These are phyloP conservation scores for Bombycilla garrulus DNA, from an alignment of 2,113 vertebrate genomes.

Conservation along the genomic window DNA sequence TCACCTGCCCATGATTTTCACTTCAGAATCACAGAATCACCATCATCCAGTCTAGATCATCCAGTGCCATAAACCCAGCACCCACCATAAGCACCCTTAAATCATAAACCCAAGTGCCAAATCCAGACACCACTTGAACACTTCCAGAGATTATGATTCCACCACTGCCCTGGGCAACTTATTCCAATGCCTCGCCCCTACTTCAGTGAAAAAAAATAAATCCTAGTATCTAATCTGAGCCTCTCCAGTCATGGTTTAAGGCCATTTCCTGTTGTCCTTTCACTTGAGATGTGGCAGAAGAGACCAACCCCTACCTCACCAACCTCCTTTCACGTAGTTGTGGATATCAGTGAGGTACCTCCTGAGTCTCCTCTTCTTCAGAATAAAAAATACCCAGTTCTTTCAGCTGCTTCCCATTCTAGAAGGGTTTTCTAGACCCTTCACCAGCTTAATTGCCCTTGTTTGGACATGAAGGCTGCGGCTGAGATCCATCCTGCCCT, in stretches of 20 bases:
- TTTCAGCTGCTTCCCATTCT: neutral
- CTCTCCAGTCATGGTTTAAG: neutral
- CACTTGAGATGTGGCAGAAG: neutral
- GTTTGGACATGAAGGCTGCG: neutral
- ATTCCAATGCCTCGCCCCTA: neutral
- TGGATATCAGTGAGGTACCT: neutral
- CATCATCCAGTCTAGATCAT: neutral
- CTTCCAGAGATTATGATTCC: neutral
- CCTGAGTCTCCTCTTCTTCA: neutral
- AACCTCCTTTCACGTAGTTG: neutral
- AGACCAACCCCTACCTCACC: neutral
- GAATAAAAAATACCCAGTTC: neutral
- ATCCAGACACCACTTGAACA: neutral
- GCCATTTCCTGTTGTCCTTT: neutral
- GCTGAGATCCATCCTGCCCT: neutral
- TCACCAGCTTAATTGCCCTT: neutral
- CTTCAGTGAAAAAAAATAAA: neutral
- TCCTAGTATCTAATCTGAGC: neutral
- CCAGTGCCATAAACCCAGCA: neutral
- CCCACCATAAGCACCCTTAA: neutral
- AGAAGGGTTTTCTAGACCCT: neutral
- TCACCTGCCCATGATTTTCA: neutral
- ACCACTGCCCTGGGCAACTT: neutral
- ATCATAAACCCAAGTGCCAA: neutral
- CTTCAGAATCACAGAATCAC: neutral